A percentile compares a stretch with the other conserved stretches of the same genome.
These are phyloP conservation scores for Epizoanthus ramosus DNA, from an alignment of 92 coral and sea anemone species.

Conservation along the genomic window DNA sequence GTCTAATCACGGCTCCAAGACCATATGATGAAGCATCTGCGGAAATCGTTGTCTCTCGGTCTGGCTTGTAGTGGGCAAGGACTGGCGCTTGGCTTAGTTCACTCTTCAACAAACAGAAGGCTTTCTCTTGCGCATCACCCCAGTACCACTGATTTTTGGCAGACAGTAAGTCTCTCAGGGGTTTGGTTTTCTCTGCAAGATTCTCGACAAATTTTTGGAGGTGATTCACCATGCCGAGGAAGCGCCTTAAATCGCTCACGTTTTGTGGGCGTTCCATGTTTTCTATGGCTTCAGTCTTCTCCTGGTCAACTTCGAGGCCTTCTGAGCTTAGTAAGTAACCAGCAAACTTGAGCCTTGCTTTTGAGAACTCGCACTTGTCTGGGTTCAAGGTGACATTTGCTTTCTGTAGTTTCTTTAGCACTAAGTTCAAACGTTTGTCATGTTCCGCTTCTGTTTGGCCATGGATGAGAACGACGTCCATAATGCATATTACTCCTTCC, in stretches of 20 bases:
- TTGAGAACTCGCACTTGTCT: constrained; percentile 56
- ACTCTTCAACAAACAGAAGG: constrained; percentile 41
- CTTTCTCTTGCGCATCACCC: constrained; percentile 44
- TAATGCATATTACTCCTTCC: constrained; percentile 54
- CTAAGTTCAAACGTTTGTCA: constrained; percentile 51
- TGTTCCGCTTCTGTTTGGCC: constrained; percentile 52
- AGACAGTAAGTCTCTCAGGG: constrained; percentile 44
- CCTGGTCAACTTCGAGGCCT: constrained; percentile 7
- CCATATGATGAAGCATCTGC: constrained; percentile 17
- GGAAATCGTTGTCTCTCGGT: constrained; percentile 20
- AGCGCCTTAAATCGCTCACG: constrained; percentile 24
- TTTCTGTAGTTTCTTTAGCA: constrained; percentile 40
- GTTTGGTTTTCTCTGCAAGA: constrained; percentile 33
- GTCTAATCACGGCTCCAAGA: constrained; percentile 30
- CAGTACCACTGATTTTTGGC: constrained; percentile 44
- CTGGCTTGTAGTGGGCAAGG: constrained; percentile 40
- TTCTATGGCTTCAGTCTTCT: constrained; percentile 34
- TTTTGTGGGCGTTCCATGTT: constrained; percentile 42
- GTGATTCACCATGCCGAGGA: constrained; percentile 41
- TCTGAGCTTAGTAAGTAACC: constrained; percentile 5
- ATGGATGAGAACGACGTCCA: constrained; percentile 53
- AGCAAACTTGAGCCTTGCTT: constrained; percentile 31
- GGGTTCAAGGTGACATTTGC: constrained; percentile 49
- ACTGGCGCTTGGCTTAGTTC: constrained; percentile 33
- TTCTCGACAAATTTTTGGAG: constrained; percentile 27